Evolutionary conservation across 2,888 invertebrate genomes (phyloP).

Genomic region (Calameuta idolon): DNA sequence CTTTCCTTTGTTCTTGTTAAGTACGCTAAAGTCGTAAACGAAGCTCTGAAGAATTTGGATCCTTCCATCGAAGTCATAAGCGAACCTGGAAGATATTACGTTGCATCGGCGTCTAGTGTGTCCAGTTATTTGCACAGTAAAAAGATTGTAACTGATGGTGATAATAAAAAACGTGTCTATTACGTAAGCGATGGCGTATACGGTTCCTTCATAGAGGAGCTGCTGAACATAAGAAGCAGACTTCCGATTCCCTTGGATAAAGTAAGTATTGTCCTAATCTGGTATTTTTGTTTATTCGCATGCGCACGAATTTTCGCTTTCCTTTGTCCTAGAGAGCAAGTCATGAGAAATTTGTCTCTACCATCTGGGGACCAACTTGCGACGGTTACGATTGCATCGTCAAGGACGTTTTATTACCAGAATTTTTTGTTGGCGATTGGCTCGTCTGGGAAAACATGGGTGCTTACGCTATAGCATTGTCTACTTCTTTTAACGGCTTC

Average conservation of each 20-base stretch:
- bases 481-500: slow-evolving; percentile 75
- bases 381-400: slow-evolving; percentile 72
- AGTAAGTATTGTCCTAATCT: slow-evolving; percentile 27
- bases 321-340: slow-evolving; percentile 27
- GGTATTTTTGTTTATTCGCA: neutral
- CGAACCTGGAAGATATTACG: slow-evolving; percentile 76
- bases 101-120: slow-evolving; percentile 72
- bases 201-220: slow-evolving; percentile 73
- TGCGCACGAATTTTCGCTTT: slow-evolving; percentile 7
- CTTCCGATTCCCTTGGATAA: slow-evolving; percentile 40
- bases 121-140: slow-evolving; percentile 70
- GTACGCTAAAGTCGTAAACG: slow-evolving; percentile 68
- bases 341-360: slow-evolving; percentile 47
- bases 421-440: slow-evolving; percentile 73
- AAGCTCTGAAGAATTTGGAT: slow-evolving; percentile 67
- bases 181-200: slow-evolving; percentile 76
- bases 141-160: slow-evolving; percentile 56
- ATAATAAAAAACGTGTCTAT: slow-evolving; percentile 66
- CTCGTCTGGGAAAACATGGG: slow-evolving; percentile 75
- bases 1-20: slow-evolving; percentile 29
- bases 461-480: slow-evolving; percentile 70
- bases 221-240: slow-evolving; percentile 41
- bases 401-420: slow-evolving; percentile 68
- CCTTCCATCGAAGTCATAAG: slow-evolving; percentile 67
- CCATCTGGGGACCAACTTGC: slow-evolving; percentile 76